A percentile compares a stretch with the other conserved stretches of the same genome.
These are phyloP conservation scores for Dioctria rufipes DNA, from an alignment of 2,888 invertebrate species.

Conservation along the genomic window DNA sequence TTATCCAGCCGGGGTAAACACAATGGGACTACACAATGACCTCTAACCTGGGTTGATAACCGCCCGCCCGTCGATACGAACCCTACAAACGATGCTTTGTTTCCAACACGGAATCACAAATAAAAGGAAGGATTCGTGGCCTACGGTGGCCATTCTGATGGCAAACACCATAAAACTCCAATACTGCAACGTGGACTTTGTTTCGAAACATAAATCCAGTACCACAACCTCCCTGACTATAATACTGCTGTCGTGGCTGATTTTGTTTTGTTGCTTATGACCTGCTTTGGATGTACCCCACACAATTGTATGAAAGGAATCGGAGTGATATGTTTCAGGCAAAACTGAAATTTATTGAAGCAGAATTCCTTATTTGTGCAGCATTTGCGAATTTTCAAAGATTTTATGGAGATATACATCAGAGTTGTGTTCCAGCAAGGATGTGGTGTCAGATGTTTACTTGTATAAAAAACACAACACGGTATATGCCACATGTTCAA, in stretches of 20 bases:
- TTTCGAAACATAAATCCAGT: conserved; percentile 39
- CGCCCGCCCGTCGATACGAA: too few species aligned
- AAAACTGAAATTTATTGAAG: conserved; percentile 27
- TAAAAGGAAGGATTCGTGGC: neutral
- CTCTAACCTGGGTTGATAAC: too few species aligned
- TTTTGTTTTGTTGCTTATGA: conserved; percentile 35
- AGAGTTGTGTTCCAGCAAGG: conserved; percentile 10
- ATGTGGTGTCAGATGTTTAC: neutral
- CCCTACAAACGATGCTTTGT: too few species aligned
- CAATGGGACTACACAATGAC: too few species aligned
- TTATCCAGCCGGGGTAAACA: too few species aligned
- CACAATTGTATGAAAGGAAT: conserved; percentile 28
- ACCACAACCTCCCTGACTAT: conserved; percentile 24
- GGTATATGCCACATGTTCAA: too few species aligned
- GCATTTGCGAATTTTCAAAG: conserved; percentile 34
- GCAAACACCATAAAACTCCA: conserved; percentile 39
- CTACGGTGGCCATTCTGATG: conserved; percentile 9
- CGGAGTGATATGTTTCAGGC: conserved; percentile 28
- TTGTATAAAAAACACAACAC: too few species aligned
- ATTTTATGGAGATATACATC: conserved; percentile 38
- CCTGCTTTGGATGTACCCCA: conserved; percentile 28
- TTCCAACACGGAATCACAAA: too few species aligned
- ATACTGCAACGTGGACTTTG: conserved; percentile 32
- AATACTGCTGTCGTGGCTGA: conserved; percentile 34
- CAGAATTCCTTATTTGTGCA: conserved; percentile 39